Conservation (phyloP, 2,113 vertebrate genomes). For the Rhadina sibilatrix region DNA sequence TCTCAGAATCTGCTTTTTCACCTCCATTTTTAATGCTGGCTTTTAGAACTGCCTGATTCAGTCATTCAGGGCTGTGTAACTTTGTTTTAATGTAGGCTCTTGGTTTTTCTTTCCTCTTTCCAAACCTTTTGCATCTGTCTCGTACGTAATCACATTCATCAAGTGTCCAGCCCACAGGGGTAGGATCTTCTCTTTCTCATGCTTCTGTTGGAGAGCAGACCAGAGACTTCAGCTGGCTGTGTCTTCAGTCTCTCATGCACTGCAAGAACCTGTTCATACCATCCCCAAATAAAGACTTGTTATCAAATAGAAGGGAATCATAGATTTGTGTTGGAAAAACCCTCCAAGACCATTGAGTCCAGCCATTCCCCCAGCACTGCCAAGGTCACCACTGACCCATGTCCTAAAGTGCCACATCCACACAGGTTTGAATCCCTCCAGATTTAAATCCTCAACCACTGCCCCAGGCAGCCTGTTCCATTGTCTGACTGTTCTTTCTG, state of each 20-base stretch:
- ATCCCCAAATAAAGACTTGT: fast-evolving
- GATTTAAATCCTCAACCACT: not conserved
- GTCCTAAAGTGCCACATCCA: not conserved
- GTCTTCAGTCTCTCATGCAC: not conserved
- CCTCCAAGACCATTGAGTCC: fast-evolving
- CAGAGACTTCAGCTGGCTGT: not conserved
- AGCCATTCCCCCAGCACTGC: not conserved
- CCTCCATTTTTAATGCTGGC: not conserved
- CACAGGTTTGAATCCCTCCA: not conserved
- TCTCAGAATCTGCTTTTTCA: not conserved
- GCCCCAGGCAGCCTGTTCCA: not conserved
- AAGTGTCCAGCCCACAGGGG: not conserved
- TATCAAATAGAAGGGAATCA: not conserved
- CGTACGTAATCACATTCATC: fast-evolving
- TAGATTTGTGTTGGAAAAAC: not conserved
- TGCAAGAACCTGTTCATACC: not conserved
- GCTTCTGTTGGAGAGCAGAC: not conserved
- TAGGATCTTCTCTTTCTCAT: not conserved
- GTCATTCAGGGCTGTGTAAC: not conserved
- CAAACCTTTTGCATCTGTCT: not conserved
- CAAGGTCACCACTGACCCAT: not conserved
- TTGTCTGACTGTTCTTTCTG: not conserved
- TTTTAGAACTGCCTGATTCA: not conserved
- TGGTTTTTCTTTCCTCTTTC: not conserved
- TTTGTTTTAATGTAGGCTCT: not conserved